A percentile compares a stretch with the other conserved stretches of the same genome.
phyloP scores from a whole-genome alignment of 2,888 invertebrate genomes.

The Lucinisca nassula region DNA sequence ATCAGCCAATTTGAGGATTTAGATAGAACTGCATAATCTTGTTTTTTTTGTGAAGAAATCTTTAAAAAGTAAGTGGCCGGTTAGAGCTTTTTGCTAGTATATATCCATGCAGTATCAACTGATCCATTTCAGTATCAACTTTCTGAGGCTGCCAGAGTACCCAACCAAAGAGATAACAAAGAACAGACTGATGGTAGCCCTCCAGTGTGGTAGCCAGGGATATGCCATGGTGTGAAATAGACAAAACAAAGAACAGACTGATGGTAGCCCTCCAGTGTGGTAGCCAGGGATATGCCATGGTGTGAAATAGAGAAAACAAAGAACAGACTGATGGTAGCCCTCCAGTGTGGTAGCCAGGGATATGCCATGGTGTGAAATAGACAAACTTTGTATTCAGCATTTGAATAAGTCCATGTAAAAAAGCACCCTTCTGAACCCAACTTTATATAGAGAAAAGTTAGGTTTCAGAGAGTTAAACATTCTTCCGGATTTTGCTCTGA shows the following conservation, averaged over 20 bases:
- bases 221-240: slow-evolving; percentile 82
- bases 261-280: slow-evolving; percentile 84
- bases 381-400: too few species aligned
- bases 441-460: too few species aligned
- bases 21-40: too few species aligned
- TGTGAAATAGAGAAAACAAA: slow-evolving; percentile 71
- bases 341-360: slow-evolving; percentile 85
- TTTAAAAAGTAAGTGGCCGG: too few species aligned
- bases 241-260: slow-evolving; percentile 69
- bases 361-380: slow-evolving; percentile 83
- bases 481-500: too few species aligned
- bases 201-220: slow-evolving; percentile 85
- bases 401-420: too few species aligned
- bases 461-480: too few species aligned
- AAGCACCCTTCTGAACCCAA: too few species aligned
- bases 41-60: too few species aligned
- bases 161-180: slow-evolving; percentile 76
- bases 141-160: slow-evolving; percentile 85
- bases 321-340: slow-evolving; percentile 80
- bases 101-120: too few species aligned
- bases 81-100: too few species aligned
- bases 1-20: too few species aligned
- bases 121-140: slow-evolving; percentile 82
- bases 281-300: slow-evolving; percentile 85
- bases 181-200: slow-evolving; percentile 80